phyloP scores from a whole-genome alignment of 1,140 invertebrate genomes.

The Eurytemora carolleeae region DNA sequence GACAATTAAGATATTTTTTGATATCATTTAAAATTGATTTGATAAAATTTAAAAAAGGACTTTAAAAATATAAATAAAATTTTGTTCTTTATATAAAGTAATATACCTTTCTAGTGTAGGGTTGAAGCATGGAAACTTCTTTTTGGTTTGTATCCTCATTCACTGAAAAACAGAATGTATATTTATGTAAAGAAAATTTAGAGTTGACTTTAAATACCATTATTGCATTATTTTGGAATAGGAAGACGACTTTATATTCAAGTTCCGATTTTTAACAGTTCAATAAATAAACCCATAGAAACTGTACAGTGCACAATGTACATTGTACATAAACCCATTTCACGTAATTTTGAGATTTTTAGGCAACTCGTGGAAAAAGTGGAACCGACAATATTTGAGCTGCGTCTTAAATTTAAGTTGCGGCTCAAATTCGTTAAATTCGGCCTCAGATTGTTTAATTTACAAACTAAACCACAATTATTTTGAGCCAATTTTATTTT shows the following conservation, averaged over 20 bases:
- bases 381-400: neutral
- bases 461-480: slow-evolving; percentile 13
- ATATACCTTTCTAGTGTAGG: slow-evolving; percentile 60
- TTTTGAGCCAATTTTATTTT: neutral
- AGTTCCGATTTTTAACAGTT: too few species aligned
- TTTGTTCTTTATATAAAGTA: neutral
- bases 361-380: neutral
- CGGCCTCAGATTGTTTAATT: neutral
- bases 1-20: neutral
- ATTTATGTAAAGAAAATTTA: neutral
- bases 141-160: slow-evolving; percentile 30
- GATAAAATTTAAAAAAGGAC: neutral
- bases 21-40: neutral
- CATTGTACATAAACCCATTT: neutral
- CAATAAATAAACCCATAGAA: neutral
- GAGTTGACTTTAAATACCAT: slow-evolving; percentile 7
- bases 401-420: neutral
- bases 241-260: too few species aligned
- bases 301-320: neutral
- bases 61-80: neutral
- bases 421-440: neutral
- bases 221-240: slow-evolving; percentile 9
- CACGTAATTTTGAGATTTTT: neutral
- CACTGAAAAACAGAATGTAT: neutral
- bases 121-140: slow-evolving; percentile 66